phyloP scores from a whole-genome alignment of 1,140 invertebrate genomes.

The Caenorhabditis latens region DNA sequence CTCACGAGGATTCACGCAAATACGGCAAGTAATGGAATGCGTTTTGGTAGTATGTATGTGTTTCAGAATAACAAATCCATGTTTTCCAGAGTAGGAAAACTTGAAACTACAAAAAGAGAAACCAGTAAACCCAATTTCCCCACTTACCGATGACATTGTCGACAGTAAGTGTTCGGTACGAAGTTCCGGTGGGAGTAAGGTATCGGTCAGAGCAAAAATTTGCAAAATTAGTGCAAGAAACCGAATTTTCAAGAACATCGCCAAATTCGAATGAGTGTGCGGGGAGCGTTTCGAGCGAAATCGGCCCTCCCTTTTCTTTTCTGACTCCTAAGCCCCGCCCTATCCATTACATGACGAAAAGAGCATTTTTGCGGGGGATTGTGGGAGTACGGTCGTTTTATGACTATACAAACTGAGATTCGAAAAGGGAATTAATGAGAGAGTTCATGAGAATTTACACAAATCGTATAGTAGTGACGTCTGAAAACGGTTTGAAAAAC shows the following conservation, averaged over 20 bases:
- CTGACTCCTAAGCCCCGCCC: slow-evolving; percentile 10
- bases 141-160: no score
- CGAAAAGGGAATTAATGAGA: neutral
- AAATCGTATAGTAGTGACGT: neutral
- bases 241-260: neutral
- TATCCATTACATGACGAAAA: neutral
- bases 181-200: neutral
- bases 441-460: neutral
- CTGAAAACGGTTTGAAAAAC: no score
- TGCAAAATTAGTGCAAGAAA: neutral
- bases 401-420: slow-evolving; percentile 11
- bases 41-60: no score
- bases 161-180: no score
- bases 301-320: neutral
- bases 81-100: no score
- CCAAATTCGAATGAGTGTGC: neutral
- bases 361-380: neutral
- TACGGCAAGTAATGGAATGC: no score
- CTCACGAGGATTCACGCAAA: no score
- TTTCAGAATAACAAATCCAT: no score
- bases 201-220: neutral
- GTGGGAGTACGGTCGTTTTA: neutral
- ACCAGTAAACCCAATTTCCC: no score
- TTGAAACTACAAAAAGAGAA: no score
- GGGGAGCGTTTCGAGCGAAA: slow-evolving; percentile 10